Conservation (phyloP, 2,113 vertebrate genomes). For the Probosciger aterrimus region DNA sequence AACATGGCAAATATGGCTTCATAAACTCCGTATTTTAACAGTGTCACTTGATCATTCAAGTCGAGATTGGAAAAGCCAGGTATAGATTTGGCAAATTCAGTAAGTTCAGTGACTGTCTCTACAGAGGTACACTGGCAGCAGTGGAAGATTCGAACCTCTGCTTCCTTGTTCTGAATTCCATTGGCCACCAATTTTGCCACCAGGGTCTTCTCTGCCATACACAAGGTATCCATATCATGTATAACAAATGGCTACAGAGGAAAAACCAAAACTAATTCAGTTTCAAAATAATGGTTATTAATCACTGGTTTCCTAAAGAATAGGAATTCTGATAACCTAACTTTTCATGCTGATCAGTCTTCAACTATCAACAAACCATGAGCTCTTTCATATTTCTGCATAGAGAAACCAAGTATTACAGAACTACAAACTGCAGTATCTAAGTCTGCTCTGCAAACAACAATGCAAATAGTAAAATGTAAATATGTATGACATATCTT, state of each 20-base stretch:
- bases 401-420: neutral
- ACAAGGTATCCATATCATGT: slow-evolving; percentile 96
- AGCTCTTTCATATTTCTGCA: neutral
- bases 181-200: slow-evolving; percentile 90
- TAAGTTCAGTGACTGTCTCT: slow-evolving; percentile 93
- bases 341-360: neutral
- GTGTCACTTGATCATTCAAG: slow-evolving; percentile 95
- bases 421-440: neutral
- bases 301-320: neutral
- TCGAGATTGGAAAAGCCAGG: slow-evolving; percentile 90
- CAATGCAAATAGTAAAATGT: neutral
- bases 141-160: slow-evolving; percentile 94
- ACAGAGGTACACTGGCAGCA: slow-evolving; percentile 96
- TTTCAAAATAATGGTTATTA: neutral
- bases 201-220: slow-evolving; percentile 93
- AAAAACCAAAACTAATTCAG: neutral
- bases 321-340: neutral
- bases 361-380: neutral
- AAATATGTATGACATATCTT: neutral
- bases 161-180: slow-evolving; percentile 88
- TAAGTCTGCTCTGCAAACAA: neutral
- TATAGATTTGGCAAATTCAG: slow-evolving; percentile 95
- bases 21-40: slow-evolving; percentile 94
- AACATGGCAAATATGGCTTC: slow-evolving; percentile 97
- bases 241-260: slow-evolving; percentile 90